Evolutionary conservation across 2,113 vertebrate genomes (phyloP), one percentile per base, ranked within the genome.

Genomic region (Copsychus sechellarum): DNA sequence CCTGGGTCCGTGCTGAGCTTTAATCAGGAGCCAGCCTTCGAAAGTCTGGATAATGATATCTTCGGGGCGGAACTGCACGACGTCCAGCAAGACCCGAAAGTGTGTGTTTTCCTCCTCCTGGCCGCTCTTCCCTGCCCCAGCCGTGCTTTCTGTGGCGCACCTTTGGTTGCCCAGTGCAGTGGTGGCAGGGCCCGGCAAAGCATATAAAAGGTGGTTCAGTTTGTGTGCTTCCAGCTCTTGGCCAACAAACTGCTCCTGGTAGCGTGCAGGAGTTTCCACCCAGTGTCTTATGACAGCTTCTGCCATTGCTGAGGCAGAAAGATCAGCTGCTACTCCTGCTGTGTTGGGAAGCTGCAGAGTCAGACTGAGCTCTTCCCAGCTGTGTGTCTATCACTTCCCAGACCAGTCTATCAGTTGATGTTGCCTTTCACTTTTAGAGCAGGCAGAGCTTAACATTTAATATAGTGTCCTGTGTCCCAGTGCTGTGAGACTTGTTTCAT

Each of bases 31-130:
- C 98, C 98, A 99, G 40, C 98, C 98, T 93, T 99, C 98, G 0
- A 98, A 98, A 72, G 98, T 98, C 96, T 99, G 98, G 81, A 99
- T 99, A 67, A 99, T 98, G 88, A 99, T 96, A n/a, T 99, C 98
- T 91, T 99, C 98, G 0, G 98, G 98, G 38, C 98, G 97, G 92
- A 99, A 99, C 91, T 99, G 98, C 85, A 98, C 98, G 70, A 98
- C 98, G 0, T 99, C 98, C 97, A 99, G 88, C 76, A 99, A 79
- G 65, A 98, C 89, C 73, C 93, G 98, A 94, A 98, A 99, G 20
- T 4, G 23, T 21, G 79, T 69, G 54, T 79, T 60, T 93, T 92
- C 85, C 72, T 80, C 88, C 50, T 65, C 48, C 34, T 45, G 82
- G 38, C 10, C 3, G 0, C 71, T 79, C 19, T 58, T 69, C 53